phyloP scores from a whole-genome alignment of 2,113 vertebrate species.

The Vulpes lagopus region DNA sequence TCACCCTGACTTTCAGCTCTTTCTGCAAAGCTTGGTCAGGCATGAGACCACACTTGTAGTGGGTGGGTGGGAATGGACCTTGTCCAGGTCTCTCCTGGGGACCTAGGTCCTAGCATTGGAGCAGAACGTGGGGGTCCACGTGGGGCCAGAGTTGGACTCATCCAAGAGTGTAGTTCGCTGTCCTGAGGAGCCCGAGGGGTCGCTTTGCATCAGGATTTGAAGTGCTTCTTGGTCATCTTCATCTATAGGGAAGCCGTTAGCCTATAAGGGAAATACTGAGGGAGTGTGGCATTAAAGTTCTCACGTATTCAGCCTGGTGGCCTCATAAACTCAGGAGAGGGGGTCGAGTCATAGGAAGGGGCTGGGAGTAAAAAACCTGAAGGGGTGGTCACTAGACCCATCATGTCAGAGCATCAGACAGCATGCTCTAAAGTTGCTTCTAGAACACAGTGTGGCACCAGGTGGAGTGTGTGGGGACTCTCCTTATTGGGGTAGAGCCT shows the following conservation, averaged over 20 bases:
- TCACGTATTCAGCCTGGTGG: background rate
- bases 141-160: background rate
- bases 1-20: background rate
- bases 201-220: background rate
- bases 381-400: background rate
- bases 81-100: background rate
- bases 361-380: background rate
- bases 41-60: background rate
- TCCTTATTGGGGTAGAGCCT: background rate
- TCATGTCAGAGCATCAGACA: background rate
- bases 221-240: background rate
- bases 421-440: background rate
- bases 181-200: background rate
- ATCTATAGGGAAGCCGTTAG: background rate
- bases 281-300: background rate
- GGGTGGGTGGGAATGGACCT: background rate
- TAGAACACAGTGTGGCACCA: background rate
- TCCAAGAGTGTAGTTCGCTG: too few relatives aligned
- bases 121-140: background rate
- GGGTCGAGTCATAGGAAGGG: background rate
- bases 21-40: background rate
- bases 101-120: background rate
- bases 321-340: background rate
- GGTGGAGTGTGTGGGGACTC: background rate
- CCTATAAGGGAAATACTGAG: background rate